Base-by-base conservation (phyloP, 2,888 invertebrate genomes). In the Choristoneura rosaceana region DNA sequence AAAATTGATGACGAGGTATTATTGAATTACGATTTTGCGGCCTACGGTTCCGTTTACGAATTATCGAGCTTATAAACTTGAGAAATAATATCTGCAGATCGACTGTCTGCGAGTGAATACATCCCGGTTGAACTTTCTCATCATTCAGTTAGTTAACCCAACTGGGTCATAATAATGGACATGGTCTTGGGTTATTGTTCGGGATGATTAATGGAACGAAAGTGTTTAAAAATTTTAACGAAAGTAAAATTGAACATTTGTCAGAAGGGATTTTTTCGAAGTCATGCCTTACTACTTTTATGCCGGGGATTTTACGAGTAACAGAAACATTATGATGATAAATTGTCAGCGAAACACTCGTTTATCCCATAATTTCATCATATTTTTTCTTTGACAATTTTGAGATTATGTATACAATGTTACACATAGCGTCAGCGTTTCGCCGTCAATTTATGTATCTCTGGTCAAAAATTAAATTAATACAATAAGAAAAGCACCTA, bases 1-100 rank as follows among this genome's bases (percentile, higher is more conserved):
- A 80, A 83, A 85, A 83, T 82, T 76, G 77, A 77, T 80, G 82
- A 81, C 74, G 78, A 75, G 75, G 77, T 80, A 79, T 80, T 78
- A 79, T 79, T 78, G 78, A 74, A 76, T 74, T 75, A 74, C 74
- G 74, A 74, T 73, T 63, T 74, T 75, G 71, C 73, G 76, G 62
- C 69, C 47, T 58, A 38, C 67, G 73, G 69, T 75, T 73, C 69
- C 73, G 58, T 75, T 70, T 67, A 73, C 41, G 67, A 73, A 61
- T 73, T 73, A 70, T 70, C 64, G 58, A 58, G 45, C 25, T 25
- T 66, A 67, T 68, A 74, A 71, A 74, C 71, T 38, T 58, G 65
- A 10, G 65, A 70, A 70, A 69, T 59, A 69, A 73, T 62, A 73
- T 73, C 67, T 62, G 62, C 67, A 63, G 71, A 68, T 63, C 14